Base-by-base conservation (phyloP, 64 coral and sea anemone species). In the Montipora cactus region DNA sequence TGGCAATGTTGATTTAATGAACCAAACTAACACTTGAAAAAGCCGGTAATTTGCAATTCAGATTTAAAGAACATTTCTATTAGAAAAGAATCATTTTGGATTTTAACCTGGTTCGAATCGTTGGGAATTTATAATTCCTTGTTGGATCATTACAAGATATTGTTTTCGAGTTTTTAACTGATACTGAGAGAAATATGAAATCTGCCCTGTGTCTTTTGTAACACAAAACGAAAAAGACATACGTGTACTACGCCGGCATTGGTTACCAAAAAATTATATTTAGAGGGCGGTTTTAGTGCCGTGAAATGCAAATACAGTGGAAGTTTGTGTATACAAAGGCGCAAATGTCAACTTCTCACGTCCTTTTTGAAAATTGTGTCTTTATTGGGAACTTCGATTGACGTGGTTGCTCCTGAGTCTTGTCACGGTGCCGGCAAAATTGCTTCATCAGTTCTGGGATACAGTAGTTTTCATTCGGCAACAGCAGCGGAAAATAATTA, bases 31-130 rank as follows among this genome's bases (percentile, higher is more conserved):
- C 15, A 69, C 28, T 85, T 10, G 46, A 71, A 86, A 49, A 86
- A 10, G 6, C 19, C 18, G 44, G 19, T 86, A 86, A 86, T 86
- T 72, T 86, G 82, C 82, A 86, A 86, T 86, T 86, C 82, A 86
- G 66, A 86, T 86, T 49, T 12, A 19, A 2, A 9, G 12, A 49
- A 72, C 16, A 22, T 71, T 86, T 71, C 12, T n/a, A 1, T 72
- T 72, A 2, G 7, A 57, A 67, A 15, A 20, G 21, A 71, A 48
- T 49, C 44, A 49, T 13, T n/a, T 21, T 71, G 68, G 68, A 71
- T 71, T 5, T 23, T 20, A 71, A 21, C 68, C 20, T 7, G 68
- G 21, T 5, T 71, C 68, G 20, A 71, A 7, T 4, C 15, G 12
- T 14, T 12, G 0, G 0, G 4, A 4, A 67, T 67, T 67, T 14